Conservation (phyloP, 1,140 invertebrate genomes). For the Bombus vancouverensis region DNA sequence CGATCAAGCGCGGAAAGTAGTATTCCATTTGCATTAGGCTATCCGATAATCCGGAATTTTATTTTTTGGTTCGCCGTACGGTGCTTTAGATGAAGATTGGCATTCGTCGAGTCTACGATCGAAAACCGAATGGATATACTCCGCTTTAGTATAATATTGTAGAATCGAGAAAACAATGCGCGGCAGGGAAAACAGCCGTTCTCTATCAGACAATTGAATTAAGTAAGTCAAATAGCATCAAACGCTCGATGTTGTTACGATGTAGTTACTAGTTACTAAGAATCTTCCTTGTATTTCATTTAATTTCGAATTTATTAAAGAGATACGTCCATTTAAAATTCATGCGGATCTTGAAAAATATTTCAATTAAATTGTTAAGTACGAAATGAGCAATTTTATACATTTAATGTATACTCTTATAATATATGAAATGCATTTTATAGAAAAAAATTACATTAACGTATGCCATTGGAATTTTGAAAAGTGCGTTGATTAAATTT, state of each 20-base stretch:
- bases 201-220: constrained; percentile 67
- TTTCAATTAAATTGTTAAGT: constrained; percentile 6
- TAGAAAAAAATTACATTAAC: not conserved
- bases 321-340: not conserved
- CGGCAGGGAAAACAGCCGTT: constrained; percentile 41
- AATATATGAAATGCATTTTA: not conserved
- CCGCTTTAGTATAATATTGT: not conserved
- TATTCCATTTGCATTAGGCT: constrained; percentile 22
- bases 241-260: constrained; percentile 38
- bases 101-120: not conserved
- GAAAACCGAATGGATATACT: constrained; percentile 32
- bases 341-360: not conserved
- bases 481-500: not conserved
- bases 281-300: constrained; percentile 52
- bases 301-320: constrained; percentile 61
- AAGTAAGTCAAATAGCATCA: constrained; percentile 71
- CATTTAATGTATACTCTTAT: not conserved
- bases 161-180: not conserved
- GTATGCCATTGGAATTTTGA: not conserved
- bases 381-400: not conserved
- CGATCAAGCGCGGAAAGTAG: constrained; percentile 23
- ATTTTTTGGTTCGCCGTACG: not conserved
- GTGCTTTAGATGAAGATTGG: constrained; percentile 23
- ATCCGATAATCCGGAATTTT: constrained; percentile 19
- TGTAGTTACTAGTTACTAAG: constrained; percentile 30